phyloP scores from a whole-genome alignment of 1,140 invertebrate genomes.

The Leptinotarsa undecemlineata region DNA sequence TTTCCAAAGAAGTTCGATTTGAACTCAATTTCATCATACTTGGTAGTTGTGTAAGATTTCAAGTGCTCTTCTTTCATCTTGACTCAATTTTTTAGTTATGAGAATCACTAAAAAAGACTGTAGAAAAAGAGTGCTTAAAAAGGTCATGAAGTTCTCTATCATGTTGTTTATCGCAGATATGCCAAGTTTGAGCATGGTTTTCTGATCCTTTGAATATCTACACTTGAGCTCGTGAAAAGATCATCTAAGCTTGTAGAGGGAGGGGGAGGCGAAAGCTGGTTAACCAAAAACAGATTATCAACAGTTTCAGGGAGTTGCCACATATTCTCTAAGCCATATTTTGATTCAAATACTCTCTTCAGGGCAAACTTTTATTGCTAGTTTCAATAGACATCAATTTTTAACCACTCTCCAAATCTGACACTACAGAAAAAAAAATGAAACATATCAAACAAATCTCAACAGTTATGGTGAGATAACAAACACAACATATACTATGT shows the following conservation, averaged over 20 bases:
- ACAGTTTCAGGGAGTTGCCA: no score
- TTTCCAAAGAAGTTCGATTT: neutral
- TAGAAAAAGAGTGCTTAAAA: neutral
- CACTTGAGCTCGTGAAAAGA: neutral
- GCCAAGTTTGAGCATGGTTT: neutral
- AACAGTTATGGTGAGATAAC: no score
- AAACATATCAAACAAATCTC: no score
- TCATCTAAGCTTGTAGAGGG: neutral
- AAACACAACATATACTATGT: no score
- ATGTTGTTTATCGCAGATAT: neutral
- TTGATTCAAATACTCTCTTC: no score
- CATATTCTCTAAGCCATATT: no score
- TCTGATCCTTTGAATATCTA: neutral
- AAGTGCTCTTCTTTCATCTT: neutral
- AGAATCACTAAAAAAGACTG: neutral
- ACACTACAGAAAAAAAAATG: no score
- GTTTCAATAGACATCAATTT: no score
- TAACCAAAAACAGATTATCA: no score
- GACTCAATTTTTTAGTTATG: neutral
- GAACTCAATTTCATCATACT: neutral
- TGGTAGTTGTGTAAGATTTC: neutral
- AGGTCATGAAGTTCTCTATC: neutral
- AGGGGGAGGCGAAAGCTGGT: no score
- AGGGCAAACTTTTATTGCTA: no score
- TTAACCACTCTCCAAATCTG: no score